phyloP scores from a whole-genome alignment of 2,888 invertebrate species.

The Spilosoma lubricipeda region DNA sequence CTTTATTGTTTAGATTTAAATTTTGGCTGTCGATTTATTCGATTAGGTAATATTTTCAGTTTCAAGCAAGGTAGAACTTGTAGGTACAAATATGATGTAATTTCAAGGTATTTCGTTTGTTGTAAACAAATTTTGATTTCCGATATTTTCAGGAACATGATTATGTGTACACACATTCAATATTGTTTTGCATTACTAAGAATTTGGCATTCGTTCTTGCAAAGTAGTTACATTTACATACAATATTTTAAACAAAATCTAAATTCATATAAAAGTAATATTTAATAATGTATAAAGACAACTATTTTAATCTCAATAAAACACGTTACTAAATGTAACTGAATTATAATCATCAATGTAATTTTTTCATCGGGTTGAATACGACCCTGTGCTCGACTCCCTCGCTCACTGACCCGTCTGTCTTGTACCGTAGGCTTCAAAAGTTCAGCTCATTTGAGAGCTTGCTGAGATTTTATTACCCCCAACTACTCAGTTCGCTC shows the following conservation, averaged over 20 bases:
- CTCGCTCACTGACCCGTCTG: conserved; percentile 82
- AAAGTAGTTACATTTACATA: background rate
- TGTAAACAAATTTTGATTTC: background rate
- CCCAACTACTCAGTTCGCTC: conserved; percentile 75
- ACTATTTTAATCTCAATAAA: background rate
- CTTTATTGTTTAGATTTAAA: background rate
- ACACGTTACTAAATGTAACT: background rate
- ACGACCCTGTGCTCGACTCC: conserved; percentile 76
- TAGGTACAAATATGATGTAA: background rate
- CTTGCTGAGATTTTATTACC: conserved; percentile 85
- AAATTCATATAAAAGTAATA: background rate
- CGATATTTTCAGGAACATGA: background rate
- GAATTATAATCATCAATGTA: background rate
- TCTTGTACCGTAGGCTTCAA: conserved; percentile 85
- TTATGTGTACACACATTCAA: background rate
- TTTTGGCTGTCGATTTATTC: background rate
- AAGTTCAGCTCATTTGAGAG: conserved; percentile 86
- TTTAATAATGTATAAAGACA: background rate
- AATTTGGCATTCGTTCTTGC: background rate
- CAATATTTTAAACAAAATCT: too few relatives aligned
- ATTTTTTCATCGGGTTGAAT: conserved; percentile 38
- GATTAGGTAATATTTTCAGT: background rate
- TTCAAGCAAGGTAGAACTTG: background rate
- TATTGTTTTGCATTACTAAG: background rate
- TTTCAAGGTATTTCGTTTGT: background rate